These are phyloP conservation scores for Camponotus pennsylvanicus DNA, from an alignment of 1,140 invertebrate species.

Conservation along the genomic window DNA sequence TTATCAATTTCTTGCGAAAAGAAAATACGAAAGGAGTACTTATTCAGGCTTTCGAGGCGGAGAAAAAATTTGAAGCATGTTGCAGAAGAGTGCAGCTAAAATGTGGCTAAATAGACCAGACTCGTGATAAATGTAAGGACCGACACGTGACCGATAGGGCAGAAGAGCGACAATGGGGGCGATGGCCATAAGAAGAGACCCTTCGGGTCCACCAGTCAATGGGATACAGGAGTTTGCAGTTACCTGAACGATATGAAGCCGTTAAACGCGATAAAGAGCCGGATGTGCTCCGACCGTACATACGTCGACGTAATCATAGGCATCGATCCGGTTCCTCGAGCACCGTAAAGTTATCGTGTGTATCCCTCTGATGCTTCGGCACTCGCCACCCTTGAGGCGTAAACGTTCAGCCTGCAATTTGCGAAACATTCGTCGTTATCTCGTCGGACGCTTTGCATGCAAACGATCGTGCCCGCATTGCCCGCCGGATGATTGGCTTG, in stretches of 20 bases:
- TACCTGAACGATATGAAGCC: slow-evolving; percentile 67
- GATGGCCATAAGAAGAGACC: slow-evolving; percentile 36
- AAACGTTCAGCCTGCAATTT: slow-evolving; percentile 62
- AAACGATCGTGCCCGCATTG: slow-evolving; percentile 32
- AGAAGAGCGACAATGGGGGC: slow-evolving; percentile 9
- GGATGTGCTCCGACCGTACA: background rate
- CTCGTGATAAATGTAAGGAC: slow-evolving; percentile 1
- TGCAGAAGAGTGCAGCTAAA: background rate
- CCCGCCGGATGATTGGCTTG: background rate
- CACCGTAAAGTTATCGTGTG: slow-evolving; percentile 45
- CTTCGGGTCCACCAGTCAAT: slow-evolving; percentile 24
- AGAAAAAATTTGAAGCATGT: background rate
- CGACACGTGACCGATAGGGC: slow-evolving; percentile 2
- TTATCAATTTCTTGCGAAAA: background rate
- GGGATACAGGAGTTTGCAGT: slow-evolving; percentile 43
- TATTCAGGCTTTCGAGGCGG: background rate
- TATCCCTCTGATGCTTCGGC: slow-evolving; percentile 57
- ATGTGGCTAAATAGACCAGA: background rate
- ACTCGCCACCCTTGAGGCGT: slow-evolving; percentile 20
- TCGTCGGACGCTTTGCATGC: slow-evolving; percentile 45
- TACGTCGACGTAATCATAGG: slow-evolving; percentile 67
- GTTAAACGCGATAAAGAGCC: slow-evolving; percentile 73
- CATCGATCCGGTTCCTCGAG: slow-evolving; percentile 68
- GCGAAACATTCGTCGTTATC: slow-evolving; percentile 68
- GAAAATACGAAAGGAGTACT: background rate